Base-by-base conservation (phyloP, 2,797 vertebrate genomes). In the Sitta carolinensis region DNA sequence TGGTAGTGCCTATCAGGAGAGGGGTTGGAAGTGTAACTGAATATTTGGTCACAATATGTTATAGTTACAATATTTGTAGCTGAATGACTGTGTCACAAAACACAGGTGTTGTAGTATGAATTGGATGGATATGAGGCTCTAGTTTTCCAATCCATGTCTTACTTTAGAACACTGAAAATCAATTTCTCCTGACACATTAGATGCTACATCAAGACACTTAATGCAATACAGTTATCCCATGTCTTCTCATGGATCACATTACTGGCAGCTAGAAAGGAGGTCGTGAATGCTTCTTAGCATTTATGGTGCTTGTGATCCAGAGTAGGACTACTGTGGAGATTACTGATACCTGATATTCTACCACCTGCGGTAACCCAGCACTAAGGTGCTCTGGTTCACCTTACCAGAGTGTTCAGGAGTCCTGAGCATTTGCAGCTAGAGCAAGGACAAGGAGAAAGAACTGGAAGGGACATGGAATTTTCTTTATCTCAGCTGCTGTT, bases 261-360 rank as follows among this genome's bases (percentile, higher is more conserved):
- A 20, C 23, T 64, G 58, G 36, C 26, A 87, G 51, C 55, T 54
- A 7, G 58, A n/a, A 58, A 27, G 16, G 78, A 11, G 52, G 32
- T 32, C 16, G 1, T 0, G 2, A 30, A 43, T 8, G 5, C 7
- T 78, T 57, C 23, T 67, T 51, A 3, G 47, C 3, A 0, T 78
- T 86, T 29, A 3, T 40, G 73, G 27, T 61, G 48, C 62, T 84
- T 54, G 3, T 51, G 69, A 52, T 47, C 7, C 43, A 9, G 13
- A 62, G 43, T 5, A 32, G 63, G 32, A 15, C 51, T 69, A 1
- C 29, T 64, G 32, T 43, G 51, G 43, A 5, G 34, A 13, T 66
- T 42, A 2, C 16, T 66, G 52, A n/a, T 72, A 40, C 26, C 38
- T 45, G 63, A 22, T 61, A 2, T 2, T 58, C n/a, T 42, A 2